phyloP scores from a whole-genome alignment of 2,888 invertebrate genomes.

The Chydorus sphaericus region DNA sequence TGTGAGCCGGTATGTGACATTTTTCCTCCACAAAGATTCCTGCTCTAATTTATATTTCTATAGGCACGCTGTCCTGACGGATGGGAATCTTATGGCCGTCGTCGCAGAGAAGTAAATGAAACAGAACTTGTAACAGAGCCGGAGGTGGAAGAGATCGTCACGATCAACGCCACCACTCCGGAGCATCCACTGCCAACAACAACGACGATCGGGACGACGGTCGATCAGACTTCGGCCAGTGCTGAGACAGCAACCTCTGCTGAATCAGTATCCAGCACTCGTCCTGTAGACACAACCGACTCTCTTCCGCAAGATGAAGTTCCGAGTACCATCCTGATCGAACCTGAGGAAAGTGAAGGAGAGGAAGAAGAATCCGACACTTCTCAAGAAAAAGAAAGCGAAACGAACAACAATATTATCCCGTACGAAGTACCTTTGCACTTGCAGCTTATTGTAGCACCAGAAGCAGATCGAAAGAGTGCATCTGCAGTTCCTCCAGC shows the following conservation, averaged over 20 bases:
- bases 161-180: no score
- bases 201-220: not conserved
- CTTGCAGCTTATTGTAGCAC: conserved; percentile 9
- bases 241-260: not conserved
- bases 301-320: not conserved
- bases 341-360: not conserved
- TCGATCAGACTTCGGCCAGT: not conserved
- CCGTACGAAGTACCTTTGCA: conserved; percentile 1
- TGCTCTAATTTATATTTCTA: not conserved
- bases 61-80: conserved; percentile 28
- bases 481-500: not conserved
- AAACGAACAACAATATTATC: not conserved
- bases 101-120: conserved; percentile 19
- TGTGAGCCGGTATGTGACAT: conserved; percentile 29
- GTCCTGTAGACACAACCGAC: not conserved
- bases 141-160: no score
- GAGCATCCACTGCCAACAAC: no score
- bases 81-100: conserved; percentile 27
- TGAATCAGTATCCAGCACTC: not conserved
- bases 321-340: not conserved
- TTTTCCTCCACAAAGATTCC: not conserved
- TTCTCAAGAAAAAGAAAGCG: not conserved
- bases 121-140: not conserved
- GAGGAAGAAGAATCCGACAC: not conserved
- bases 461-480: conserved; percentile 1